Percentiles rank a stretch among this genome's conserved stretches.
phyloP scores from a whole-genome alignment of 2,797 vertebrate species.

The Amblyopsis hoosieri region DNA sequence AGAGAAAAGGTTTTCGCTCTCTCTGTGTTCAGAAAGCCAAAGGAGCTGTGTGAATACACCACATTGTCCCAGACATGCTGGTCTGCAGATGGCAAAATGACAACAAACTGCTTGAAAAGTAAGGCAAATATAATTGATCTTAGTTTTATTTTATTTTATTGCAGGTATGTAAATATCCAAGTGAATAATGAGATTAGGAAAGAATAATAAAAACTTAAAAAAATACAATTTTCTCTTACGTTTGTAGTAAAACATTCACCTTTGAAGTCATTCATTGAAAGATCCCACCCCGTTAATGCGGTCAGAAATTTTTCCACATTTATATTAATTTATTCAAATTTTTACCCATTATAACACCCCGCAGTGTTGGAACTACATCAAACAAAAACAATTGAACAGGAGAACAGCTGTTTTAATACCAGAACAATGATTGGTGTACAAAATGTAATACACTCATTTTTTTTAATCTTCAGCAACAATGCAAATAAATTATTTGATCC shows the following conservation, averaged over 20 bases:
- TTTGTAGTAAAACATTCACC: constrained; percentile 62
- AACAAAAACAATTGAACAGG: constrained; percentile 60
- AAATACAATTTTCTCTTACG: constrained; percentile 59
- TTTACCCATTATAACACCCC: constrained; percentile 64
- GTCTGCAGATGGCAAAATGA: constrained; percentile 90
- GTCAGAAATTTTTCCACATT: constrained; percentile 76
- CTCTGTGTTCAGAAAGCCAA: constrained; percentile 73
- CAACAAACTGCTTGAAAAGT: constrained; percentile 81
- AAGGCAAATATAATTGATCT: constrained; percentile 83
- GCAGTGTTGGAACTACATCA: constrained; percentile 69
- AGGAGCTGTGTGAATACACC: constrained; percentile 79
- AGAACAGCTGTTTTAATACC: constrained; percentile 66
- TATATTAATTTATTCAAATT: constrained; percentile 73
- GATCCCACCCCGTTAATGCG: constrained; percentile 49
- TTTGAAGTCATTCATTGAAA: constrained; percentile 59
- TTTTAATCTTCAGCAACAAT: constrained; percentile 64
- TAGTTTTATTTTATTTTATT: constrained; percentile 49
- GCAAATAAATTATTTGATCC: constrained; percentile 55
- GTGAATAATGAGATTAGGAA: constrained; percentile 79
- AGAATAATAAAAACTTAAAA: constrained; percentile 65
- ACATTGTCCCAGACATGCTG: constrained; percentile 84
- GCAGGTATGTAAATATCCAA: constrained; percentile 81
- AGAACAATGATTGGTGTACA: constrained; percentile 55
- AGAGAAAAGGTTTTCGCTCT: constrained; percentile 75
- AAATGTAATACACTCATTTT: constrained; percentile 48